Base-by-base conservation (phyloP, 1,140 invertebrate genomes). In the Gyrodactylus bullatarudis region DNA sequence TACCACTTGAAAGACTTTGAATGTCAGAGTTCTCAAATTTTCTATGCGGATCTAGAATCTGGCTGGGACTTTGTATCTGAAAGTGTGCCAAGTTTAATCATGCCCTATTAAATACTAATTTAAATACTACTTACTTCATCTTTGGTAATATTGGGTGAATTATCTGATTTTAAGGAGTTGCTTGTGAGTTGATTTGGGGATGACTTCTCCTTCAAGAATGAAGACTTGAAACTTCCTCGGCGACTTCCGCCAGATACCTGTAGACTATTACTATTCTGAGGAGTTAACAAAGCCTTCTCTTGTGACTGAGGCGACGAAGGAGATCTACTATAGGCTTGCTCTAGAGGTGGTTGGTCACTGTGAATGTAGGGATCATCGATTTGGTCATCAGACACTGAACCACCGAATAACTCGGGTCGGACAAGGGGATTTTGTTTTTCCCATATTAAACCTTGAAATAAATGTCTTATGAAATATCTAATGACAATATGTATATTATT, bases 241-340 rank as follows among this genome's bases (percentile, higher is more conserved):
- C 70, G 70, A 26, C 70, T 71, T 2, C 70, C 70, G 8, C 70
- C 70, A 71, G 21, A 23, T 1, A 71, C 70, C 24, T 71, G 21
- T 23, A 71, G 70, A n/a, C 70, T 23, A 20, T 71, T 24, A 24
- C 20, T 21, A 71, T 71, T 24, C 20, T n/a, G 24, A 16, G 70
- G 23, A n/a, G 20, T 26, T n/a, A 24, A 16, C 8, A n/a, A 16
- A 16, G 34, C 8, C 8, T n/a, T 8, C 34, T 8, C n/a, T n/a
- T 16, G n/a, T 8, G n/a, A 8, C n/a, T 54, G 34, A 54, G 8
- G 8, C n/a, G 34, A n/a, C n/a, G 34, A 54, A 16, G 8, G 34
- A n/a, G 34, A 54, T 54, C 34, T 8, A 54, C n/a, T 54, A 54
- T 16, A 54, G 34, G 34, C 34, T 54, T 54, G 34, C 8, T 54